Percentiles rank a stretch among this genome's conserved stretches.
These are phyloP conservation scores for Cerastis leucographa DNA, from an alignment of 2,888 invertebrate genomes.

Conservation along the genomic window DNA sequence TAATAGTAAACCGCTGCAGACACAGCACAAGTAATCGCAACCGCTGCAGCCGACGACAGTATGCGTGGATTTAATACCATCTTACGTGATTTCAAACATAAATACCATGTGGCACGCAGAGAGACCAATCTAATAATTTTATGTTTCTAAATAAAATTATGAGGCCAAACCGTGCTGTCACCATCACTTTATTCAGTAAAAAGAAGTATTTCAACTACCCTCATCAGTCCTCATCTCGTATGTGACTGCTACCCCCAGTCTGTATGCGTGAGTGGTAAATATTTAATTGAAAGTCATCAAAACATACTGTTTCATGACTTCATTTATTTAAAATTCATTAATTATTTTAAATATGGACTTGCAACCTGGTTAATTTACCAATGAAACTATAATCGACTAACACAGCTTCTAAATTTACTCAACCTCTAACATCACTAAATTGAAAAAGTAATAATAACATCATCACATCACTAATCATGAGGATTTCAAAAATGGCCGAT, in stretches of 20 bases:
- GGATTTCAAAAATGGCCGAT: slow-evolving; percentile 17
- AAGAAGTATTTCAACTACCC: slow-evolving; percentile 76
- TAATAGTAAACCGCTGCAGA: slow-evolving; percentile 86
- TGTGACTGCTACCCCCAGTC: slow-evolving; percentile 17
- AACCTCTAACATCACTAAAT: not conserved
- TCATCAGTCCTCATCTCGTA: slow-evolving; percentile 42
- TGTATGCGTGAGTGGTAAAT: not conserved
- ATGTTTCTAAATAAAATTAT: slow-evolving; percentile 81
- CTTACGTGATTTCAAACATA: slow-evolving; percentile 85
- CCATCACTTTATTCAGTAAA: slow-evolving; percentile 61
- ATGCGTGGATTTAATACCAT: slow-evolving; percentile 84
- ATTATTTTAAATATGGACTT: not conserved
- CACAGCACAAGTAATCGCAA: slow-evolving; percentile 85
- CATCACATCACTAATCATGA: not conserved
- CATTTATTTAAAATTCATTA: not conserved
- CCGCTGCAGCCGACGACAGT: slow-evolving; percentile 83
- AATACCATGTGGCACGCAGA: slow-evolving; percentile 70
- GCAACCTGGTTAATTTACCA: not conserved
- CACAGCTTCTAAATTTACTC: too few species aligned
- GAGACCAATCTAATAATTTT: slow-evolving; percentile 81
- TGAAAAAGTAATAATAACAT: not conserved
- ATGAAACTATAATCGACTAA: not conserved
- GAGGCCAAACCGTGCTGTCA: slow-evolving; percentile 75
- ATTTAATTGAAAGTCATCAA: not conserved
- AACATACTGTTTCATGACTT: not conserved